Evolutionary conservation across 2,113 vertebrate genomes (phyloP).

Genomic region (Daboia siamensis): DNA sequence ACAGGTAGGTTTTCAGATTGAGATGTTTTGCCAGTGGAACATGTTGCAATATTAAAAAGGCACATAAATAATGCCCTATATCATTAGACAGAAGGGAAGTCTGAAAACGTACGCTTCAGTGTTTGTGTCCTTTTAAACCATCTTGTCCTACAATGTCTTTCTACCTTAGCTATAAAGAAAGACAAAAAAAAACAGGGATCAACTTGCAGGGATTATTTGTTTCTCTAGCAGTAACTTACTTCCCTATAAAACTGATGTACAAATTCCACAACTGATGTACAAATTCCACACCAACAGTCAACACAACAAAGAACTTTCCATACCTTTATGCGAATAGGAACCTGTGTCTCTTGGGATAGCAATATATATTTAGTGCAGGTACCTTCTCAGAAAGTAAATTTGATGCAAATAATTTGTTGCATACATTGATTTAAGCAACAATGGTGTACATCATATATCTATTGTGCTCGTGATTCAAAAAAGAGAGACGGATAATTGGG

Average conservation of each 20-base stretch:
- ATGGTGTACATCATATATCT: not conserved
- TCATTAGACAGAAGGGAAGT: not conserved
- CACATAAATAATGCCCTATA: not conserved
- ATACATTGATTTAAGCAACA: not conserved
- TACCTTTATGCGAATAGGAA: not conserved
- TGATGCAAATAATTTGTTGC: not conserved
- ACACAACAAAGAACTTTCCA: not conserved
- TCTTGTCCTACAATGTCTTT: conserved; percentile 14
- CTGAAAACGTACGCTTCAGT: conserved; percentile 2
- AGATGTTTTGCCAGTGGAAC: not conserved
- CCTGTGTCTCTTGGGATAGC: not conserved
- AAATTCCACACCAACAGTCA: not conserved
- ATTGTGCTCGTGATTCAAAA: not conserved
- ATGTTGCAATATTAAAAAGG: not conserved
- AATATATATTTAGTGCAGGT: not conserved
- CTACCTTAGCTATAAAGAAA: not conserved
- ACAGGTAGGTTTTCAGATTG: not conserved
- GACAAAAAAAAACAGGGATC: not conserved
- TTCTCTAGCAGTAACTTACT: not conserved
- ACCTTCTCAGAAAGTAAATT: not conserved
- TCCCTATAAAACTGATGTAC: not conserved
- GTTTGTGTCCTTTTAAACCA: not conserved
- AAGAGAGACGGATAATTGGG: not conserved
- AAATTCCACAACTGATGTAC: not conserved
- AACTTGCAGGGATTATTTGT: not conserved